These are phyloP conservation scores for Ornithoptera priamus DNA, from an alignment of 2,888 invertebrate genomes.

Conservation along the genomic window DNA sequence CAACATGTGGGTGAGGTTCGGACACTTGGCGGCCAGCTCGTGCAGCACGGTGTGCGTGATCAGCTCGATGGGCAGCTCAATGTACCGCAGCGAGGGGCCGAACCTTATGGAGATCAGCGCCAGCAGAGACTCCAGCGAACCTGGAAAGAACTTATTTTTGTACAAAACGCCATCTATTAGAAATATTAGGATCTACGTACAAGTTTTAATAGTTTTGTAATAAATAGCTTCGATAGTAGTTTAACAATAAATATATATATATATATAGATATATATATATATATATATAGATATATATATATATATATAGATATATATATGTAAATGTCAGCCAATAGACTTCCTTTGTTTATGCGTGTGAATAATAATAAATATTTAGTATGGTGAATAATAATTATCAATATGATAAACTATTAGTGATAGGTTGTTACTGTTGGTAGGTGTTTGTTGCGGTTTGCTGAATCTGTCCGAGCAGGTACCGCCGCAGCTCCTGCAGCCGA, in stretches of 20 bases:
- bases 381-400: too few species aligned
- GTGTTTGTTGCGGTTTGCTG: too few species aligned
- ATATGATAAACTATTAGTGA: too few species aligned
- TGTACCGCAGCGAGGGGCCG: conserved; percentile 92
- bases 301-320: not conserved
- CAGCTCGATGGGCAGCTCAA: conserved; percentile 96
- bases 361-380: too few species aligned
- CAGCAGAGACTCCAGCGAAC: conserved; percentile 91
- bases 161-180: not conserved
- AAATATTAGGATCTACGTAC: not conserved
- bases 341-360: too few species aligned
- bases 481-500: too few species aligned
- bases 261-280: not conserved
- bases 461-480: too few species aligned
- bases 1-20: conserved; percentile 96
- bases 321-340: not conserved
- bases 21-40: conserved; percentile 97
- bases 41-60: conserved; percentile 98
- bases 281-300: too few species aligned
- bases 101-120: conserved; percentile 93
- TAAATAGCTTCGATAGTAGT: not conserved
- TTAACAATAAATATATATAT: too few species aligned
- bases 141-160: conserved; percentile 52
- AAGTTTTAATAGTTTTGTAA: not conserved
- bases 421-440: too few species aligned